Evolutionary conservation across 2,797 vertebrate genomes (phyloP), one percentile per base, ranked within the genome.

Genomic region (Pelobates cultripes): DNA sequence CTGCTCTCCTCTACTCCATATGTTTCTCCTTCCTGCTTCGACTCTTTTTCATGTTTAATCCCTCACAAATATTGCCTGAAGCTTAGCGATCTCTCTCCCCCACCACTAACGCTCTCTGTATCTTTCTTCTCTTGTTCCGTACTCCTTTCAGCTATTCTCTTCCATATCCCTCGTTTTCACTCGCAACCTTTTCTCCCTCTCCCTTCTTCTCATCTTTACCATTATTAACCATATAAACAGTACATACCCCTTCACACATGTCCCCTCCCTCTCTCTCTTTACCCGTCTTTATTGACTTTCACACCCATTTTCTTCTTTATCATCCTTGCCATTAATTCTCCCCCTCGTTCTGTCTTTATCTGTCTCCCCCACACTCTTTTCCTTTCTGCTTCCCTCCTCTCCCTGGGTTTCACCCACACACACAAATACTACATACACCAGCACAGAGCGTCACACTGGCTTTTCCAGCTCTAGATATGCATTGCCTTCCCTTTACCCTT

Each of bases 341-440:
- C 42, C 42, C 28, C 64, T 17, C 3, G 60, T 75, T 63, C 4
- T 70, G 82, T 75, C 82, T 79, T 84, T 84, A 66, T 75, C 72
- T 66, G 43, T 84, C 82, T 79, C 82, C 82, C 82, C 82, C 82
- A 84, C 82, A 76, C 73, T 84, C 77, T 73, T 66, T 79, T 64
- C 60, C 77, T 75, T 68, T 71, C 67, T 84, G 82, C 82, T 68
- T 84, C 77, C 79, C 77, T 80, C 64, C 73, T 84, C 77, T 79
- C 82, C 57, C 41, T 76, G 73, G 68, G 73, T 84, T 79, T 84
- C 82, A 66, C 82, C 82, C 82, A 84, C 82, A 82, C 77, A 60
- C 77, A 83, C 77, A 75, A 55, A 78, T 53, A 79, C 40, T 79
- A 53, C 66, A 76, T 67, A 63, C 69, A 75, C 82, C 68, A 76